phyloP scores from a whole-genome alignment of 2,113 vertebrate genomes.

The Fulmarus glacialis region DNA sequence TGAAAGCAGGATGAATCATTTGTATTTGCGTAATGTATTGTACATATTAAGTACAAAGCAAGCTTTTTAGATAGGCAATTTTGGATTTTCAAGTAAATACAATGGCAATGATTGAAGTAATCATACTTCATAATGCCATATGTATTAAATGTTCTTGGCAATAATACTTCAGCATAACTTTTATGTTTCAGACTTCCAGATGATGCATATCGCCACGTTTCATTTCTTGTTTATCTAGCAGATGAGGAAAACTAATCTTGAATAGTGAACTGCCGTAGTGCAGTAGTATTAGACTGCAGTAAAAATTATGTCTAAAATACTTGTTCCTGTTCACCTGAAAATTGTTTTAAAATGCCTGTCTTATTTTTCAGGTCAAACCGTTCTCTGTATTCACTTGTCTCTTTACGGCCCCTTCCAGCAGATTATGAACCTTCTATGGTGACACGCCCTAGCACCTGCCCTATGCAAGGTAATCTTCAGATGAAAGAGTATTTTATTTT shows the following conservation, averaged over 20 bases:
- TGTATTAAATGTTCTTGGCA: not conserved
- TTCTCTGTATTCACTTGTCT: conserved; percentile 88
- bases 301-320: not conserved
- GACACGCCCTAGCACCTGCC: conserved; percentile 79
- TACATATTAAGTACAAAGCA: not conserved
- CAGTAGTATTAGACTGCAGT: not conserved
- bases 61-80: not conserved
- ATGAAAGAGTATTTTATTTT: not conserved
- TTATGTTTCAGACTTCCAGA: not conserved
- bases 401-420: conserved; percentile 88
- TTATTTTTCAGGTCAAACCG: conserved; percentile 86
- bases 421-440: conserved; percentile 86
- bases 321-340: not conserved
- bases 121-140: not conserved
- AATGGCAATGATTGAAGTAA: not conserved
- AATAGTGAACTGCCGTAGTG: not conserved
- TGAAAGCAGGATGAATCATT: not conserved
- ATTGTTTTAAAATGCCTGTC: not conserved
- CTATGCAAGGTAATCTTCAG: conserved; percentile 75
- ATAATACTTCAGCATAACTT: not conserved
- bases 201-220: accelerated
- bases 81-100: not conserved
- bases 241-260: not conserved
- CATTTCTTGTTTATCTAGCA: not conserved
- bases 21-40: not conserved